A percentile compares a stretch with the other conserved stretches of the same genome.
Evolutionary conservation across 2,113 vertebrate genomes (phyloP).

Genomic region (Nycticryphes semicollaris): DNA sequence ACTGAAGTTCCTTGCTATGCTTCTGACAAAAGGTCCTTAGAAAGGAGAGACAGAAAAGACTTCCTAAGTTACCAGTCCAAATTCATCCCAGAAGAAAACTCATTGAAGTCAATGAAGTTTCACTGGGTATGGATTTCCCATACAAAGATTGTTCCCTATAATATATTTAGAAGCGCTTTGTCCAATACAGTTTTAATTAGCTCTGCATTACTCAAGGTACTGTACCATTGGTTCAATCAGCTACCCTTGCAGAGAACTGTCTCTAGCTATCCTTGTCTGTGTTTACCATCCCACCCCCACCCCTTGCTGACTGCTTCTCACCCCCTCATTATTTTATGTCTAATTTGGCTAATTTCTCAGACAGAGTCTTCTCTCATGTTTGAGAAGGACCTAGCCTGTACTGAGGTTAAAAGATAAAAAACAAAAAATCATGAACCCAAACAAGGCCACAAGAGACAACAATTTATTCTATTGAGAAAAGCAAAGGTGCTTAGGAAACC

Average conservation of each 20-base stretch:
- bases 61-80: constrained; percentile 45
- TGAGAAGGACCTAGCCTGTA: not conserved
- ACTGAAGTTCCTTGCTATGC: not conserved
- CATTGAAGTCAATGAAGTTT: constrained; percentile 32
- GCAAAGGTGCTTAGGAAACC: not conserved
- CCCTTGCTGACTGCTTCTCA: not conserved
- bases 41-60: constrained; percentile 41
- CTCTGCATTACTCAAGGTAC: constrained; percentile 53
- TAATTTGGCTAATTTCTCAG: constrained; percentile 45
- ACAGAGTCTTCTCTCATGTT: constrained; percentile 12
- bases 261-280: not conserved
- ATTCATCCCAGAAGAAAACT: constrained; percentile 45
- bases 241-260: not conserved
- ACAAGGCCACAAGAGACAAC: not conserved
- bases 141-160: constrained; percentile 24
- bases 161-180: constrained; percentile 50
- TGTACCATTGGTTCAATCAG: constrained; percentile 27
- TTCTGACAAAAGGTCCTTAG: constrained; percentile 29
- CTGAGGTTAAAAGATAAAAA: not conserved
- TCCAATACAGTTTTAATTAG: constrained; percentile 58
- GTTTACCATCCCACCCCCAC: not conserved
- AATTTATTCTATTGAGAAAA: not conserved
- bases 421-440: not conserved
- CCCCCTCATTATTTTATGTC: constrained; percentile 27
- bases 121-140: constrained; percentile 36